phyloP scores from a whole-genome alignment of 2,888 invertebrate genomes.

The Hyposoter didymator region DNA sequence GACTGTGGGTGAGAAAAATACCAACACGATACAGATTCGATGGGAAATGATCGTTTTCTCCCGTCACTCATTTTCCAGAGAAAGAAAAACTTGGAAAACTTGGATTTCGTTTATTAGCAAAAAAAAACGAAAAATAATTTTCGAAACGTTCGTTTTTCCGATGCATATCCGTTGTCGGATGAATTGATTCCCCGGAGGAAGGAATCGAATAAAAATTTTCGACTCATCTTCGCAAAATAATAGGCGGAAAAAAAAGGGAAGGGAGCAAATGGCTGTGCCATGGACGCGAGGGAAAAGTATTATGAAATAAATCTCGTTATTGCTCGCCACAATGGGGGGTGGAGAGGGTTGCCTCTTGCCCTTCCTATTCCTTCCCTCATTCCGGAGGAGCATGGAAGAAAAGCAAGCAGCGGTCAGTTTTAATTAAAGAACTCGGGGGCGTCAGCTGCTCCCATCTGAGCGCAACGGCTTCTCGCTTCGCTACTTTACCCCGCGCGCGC shows the following conservation, averaged over 20 bases:
- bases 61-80: too few species aligned
- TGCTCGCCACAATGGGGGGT: conserved; percentile 70
- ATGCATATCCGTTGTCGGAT: neutral
- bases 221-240: conserved; percentile 27
- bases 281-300: conserved; percentile 72
- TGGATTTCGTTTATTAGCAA: too few species aligned
- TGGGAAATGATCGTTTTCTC: neutral
- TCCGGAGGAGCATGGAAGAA: conserved; percentile 73
- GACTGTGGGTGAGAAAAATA: neutral
- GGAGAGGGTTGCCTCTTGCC: conserved; percentile 28
- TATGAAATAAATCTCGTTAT: conserved; percentile 82
- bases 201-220: conserved; percentile 3
- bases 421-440: conserved; percentile 82
- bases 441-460: conserved; percentile 80
- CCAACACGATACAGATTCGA: neutral
- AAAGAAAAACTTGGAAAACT: too few species aligned
- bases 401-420: conserved; percentile 80
- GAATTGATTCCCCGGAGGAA: neutral
- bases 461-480: conserved; percentile 74
- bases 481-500: conserved; percentile 54
- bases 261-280: conserved; percentile 1
- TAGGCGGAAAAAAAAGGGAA: conserved; percentile 11
- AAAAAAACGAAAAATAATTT: too few species aligned
- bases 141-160: neutral
- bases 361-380: conserved; percentile 1